Evolutionary conservation across 1,140 invertebrate genomes (phyloP).

Genomic region (Brachionus manjavacas): DNA sequence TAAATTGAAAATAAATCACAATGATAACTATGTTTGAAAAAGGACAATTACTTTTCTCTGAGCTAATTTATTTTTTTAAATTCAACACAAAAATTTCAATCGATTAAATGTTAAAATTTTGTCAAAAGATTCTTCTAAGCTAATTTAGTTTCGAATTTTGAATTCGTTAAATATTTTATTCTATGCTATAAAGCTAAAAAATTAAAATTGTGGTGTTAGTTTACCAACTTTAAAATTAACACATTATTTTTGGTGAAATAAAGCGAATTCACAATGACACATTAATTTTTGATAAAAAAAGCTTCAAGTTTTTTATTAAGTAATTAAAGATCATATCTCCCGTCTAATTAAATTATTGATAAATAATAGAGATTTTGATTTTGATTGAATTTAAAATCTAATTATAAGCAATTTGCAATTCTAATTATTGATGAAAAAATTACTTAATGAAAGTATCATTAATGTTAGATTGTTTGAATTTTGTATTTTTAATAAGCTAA

Average conservation of each 20-base stretch:
- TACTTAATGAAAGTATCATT: neutral
- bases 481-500: neutral
- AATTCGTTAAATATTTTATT: too few species aligned
- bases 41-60: too few species aligned
- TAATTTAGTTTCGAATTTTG: too few species aligned
- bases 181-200: too few species aligned
- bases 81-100: too few species aligned
- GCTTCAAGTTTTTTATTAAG: neutral
- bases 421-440: neutral
- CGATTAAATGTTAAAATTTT: too few species aligned
- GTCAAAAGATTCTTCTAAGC: too few species aligned
- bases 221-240: neutral
- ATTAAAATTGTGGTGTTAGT: too few species aligned
- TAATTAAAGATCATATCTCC: neutral
- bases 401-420: neutral
- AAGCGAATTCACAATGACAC: neutral
- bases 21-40: too few species aligned
- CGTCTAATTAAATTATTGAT: neutral
- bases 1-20: too few species aligned
- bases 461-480: neutral
- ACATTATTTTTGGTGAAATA: neutral
- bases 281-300: neutral
- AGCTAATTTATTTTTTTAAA: too few species aligned
- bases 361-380: neutral
- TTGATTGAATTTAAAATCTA: neutral